Evolutionary conservation across 2,113 vertebrate species (phyloP).

Genomic region (Embiotoca jacksoni): DNA sequence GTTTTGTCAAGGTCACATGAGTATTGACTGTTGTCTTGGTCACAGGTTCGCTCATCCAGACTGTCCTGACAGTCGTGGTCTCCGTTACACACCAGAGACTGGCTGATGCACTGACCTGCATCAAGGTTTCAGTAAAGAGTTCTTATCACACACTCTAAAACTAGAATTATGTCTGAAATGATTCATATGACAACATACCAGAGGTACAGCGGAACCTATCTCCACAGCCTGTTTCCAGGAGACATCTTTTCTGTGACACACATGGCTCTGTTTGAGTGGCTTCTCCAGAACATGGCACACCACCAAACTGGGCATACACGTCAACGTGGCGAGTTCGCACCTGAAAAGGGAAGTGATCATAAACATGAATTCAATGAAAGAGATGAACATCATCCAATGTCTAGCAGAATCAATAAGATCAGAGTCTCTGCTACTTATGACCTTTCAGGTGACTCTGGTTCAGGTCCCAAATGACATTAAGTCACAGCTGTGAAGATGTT

Average conservation of each 20-base stretch:
- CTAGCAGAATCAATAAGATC: no score
- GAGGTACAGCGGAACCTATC: slow-evolving; percentile 89
- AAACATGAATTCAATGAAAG: no score
- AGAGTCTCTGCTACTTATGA: no score
- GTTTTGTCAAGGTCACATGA: slow-evolving; percentile 86
- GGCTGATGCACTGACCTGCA: slow-evolving; percentile 91
- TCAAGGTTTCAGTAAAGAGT: not conserved
- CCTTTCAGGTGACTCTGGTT: not conserved
- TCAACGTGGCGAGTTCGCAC: slow-evolving; percentile 82
- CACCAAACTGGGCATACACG: slow-evolving; percentile 87
- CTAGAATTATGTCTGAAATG: not conserved
- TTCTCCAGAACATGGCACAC: slow-evolving; percentile 82
- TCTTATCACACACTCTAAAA: not conserved
- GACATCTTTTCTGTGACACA: slow-evolving; percentile 83
- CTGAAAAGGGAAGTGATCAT: slow-evolving; percentile 58
- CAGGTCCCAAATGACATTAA: no score
- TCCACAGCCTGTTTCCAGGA: slow-evolving; percentile 86
- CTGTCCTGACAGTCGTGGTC: slow-evolving; percentile 95
- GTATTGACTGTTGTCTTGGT: slow-evolving; percentile 54
- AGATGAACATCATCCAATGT: no score
- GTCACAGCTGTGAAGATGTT: no score
- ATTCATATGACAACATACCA: slow-evolving; percentile 76
- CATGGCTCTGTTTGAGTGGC: slow-evolving; percentile 82
- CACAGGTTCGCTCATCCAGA: slow-evolving; percentile 89
- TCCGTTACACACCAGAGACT: slow-evolving; percentile 90